Base-by-base conservation (phyloP, 2,113 vertebrate species). In the Datnioides undecimradiatus region DNA sequence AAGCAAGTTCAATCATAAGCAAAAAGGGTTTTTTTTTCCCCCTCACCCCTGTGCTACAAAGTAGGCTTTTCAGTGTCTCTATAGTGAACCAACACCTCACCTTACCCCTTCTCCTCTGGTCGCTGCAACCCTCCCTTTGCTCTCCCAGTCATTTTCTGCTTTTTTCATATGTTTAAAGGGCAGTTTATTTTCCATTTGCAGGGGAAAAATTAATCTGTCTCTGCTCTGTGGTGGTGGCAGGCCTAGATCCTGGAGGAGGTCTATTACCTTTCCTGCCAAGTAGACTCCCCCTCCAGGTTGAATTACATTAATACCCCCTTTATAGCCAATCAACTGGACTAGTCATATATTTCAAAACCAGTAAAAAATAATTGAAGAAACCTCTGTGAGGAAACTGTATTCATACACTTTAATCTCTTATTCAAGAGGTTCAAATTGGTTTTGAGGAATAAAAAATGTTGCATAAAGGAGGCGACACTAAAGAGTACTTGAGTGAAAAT, bases 141-240 rank as follows among this genome's bases (percentile, higher is more conserved):
- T 76, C 86, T 66, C 76, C 57, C 60, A 72, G 76, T 90, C 88
- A 86, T 85, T 85, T 80, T 69, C 80, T 79, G 72, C 41, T 71
- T 69, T 82, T 88, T 82, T 91, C 74, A 90, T 88, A 85, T 83
- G 87, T 92, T 92, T 91, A 92, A 92, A 92, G 87, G 72, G 80
- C 88, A 86, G 87, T 90, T 91, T 93, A 87, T 88, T 93, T 95
- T 94, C 89, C 91, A 90, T 92, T 91, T 90, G 88, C 74, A 78
- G 83, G 48, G 66, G 83, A 79, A 89, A 82, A 94, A 90, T 79
- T 80, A 89, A 76, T 89, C 88, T 90, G 79, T 76, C 81, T 76
- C 0, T 84, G 27, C 86, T 87, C 83, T 79, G 88, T 52, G 82
- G 34, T 70, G 80, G 92, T 72, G 76, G 62, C 8, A 52, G 54